Conservation (phyloP, 2,797 vertebrate species). For the Tauraco hartlaubi region DNA sequence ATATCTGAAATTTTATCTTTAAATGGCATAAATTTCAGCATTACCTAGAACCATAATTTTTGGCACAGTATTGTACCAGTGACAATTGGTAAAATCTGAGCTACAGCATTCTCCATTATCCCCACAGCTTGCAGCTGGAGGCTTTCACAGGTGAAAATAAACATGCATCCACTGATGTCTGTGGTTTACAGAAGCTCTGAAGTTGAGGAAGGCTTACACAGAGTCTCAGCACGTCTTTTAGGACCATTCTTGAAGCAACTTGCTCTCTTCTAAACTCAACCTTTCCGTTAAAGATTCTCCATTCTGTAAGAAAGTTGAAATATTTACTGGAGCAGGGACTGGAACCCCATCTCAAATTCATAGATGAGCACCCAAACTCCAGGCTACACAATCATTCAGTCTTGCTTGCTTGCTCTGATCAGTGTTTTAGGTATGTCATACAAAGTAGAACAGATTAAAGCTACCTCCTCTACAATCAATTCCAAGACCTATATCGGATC, state of each 20-base stretch:
- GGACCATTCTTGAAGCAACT: neutral
- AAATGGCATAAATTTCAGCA: neutral
- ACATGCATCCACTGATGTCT: neutral
- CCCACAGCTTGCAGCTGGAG: neutral
- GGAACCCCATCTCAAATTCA: neutral
- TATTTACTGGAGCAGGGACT: neutral
- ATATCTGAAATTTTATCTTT: neutral
- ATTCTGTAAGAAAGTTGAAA: neutral
- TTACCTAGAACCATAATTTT: neutral
- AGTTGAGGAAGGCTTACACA: neutral
- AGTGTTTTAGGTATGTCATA: neutral
- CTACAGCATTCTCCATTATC: neutral
- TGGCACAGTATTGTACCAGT: neutral
- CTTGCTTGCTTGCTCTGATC: neutral
- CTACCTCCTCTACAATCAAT: neutral
- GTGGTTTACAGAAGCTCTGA: neutral
- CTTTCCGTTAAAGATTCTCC: neutral
- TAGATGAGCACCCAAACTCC: neutral
- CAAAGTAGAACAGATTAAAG: neutral
- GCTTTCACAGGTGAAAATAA: neutral
- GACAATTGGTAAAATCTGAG: neutral
- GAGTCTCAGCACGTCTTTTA: neutral
- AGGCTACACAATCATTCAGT: neutral
- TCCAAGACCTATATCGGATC: neutral
- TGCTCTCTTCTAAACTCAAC: neutral